Conservation (phyloP, 2,797 vertebrate genomes). For the Vireo griseus region DNA sequence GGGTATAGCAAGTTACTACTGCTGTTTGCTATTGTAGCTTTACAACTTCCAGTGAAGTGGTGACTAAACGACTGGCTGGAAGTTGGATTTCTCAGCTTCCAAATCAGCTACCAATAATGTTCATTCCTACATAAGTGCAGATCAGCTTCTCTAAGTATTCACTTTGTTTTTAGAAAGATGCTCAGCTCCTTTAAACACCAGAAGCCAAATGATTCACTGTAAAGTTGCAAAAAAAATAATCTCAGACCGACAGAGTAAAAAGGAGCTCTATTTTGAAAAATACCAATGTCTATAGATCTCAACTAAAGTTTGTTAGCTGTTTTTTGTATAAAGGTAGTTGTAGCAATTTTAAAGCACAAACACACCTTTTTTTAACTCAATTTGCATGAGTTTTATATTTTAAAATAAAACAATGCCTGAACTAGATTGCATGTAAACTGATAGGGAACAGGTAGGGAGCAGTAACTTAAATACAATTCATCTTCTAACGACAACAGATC, state of each 20-base stretch:
- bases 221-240: not conserved
- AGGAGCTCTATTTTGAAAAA: not conserved
- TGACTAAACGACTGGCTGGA: not conserved
- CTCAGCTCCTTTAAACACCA: not conserved
- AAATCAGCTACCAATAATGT: not conserved
- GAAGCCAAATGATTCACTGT: not conserved
- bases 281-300: rapidly evolving
- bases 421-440: not conserved
- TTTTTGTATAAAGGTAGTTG: not conserved
- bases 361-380: not conserved
- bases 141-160: not conserved
- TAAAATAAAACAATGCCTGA: not conserved
- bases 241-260: not conserved
- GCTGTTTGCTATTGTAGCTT: not conserved
- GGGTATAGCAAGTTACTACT: not conserved
- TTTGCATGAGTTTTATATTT: not conserved
- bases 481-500: not conserved
- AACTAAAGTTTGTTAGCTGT: not conserved
- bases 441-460: not conserved
- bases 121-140: not conserved
- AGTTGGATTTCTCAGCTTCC: not conserved
- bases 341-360: not conserved
- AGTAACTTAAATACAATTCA: not conserved
- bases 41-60: not conserved
- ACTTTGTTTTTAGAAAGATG: not conserved